Conservation (phyloP, 2,797 vertebrate genomes). For the Sternarchorhynchus goeldii region DNA sequence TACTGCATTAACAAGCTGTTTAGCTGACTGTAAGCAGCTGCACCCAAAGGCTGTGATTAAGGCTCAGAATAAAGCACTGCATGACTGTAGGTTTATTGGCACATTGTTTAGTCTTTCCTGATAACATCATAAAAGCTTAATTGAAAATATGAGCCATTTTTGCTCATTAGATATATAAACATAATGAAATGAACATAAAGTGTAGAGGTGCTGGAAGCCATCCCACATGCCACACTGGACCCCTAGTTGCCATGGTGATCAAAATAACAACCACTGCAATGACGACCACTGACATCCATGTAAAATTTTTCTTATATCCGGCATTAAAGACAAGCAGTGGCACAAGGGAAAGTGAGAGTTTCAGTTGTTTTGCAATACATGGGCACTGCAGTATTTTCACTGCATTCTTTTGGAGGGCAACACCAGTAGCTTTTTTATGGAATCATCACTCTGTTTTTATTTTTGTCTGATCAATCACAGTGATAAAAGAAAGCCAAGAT, state of each 20-base stretch:
- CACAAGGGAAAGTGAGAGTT: not conserved
- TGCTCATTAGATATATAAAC: not conserved
- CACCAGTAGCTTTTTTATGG: no score
- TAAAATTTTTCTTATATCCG: conserved; percentile 41
- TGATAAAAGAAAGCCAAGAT: no score
- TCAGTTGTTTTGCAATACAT: not conserved
- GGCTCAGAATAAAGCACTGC: conserved; percentile 36
- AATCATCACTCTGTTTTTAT: no score
- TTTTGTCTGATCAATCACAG: no score
- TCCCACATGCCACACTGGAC: conserved; percentile 8
- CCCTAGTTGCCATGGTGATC: conserved; percentile 60
- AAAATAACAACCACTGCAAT: conserved; percentile 57
- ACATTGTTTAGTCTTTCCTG: not conserved
- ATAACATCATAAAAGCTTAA: not conserved
- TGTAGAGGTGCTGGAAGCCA: not conserved
- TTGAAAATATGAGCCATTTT: not conserved
- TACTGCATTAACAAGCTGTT: conserved; percentile 5
- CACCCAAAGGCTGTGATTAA: conserved; percentile 16
- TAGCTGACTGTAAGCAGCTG: conserved; percentile 33
- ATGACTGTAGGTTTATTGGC: not conserved
- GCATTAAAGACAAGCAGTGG: conserved; percentile 24
- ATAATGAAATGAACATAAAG: not conserved
- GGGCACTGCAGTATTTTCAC: no score
- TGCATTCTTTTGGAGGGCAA: no score
- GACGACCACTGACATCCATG: conserved; percentile 21